Evolutionary conservation across 2,888 invertebrate species (phyloP).

Genomic region (Uloborus plumipes): DNA sequence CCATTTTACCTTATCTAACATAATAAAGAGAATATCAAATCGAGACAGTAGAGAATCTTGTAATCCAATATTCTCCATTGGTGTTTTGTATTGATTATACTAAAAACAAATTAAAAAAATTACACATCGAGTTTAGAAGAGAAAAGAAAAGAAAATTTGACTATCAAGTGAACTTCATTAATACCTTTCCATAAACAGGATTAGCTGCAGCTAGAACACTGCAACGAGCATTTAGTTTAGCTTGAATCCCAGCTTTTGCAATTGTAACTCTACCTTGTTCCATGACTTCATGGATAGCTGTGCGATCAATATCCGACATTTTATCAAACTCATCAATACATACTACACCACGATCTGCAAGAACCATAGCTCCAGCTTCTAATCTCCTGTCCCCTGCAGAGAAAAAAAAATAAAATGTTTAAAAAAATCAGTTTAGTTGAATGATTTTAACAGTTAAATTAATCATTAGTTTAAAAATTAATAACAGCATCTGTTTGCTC

Average conservation of each 20-base stretch:
- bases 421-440: neutral
- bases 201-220: conserved; percentile 99
- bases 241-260: conserved; percentile 98
- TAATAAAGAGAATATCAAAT: conserved; percentile 97
- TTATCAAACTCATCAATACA: conserved; percentile 99
- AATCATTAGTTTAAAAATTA: neutral
- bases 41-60: conserved; percentile 97
- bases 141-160: neutral
- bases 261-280: conserved; percentile 97
- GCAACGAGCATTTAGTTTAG: conserved; percentile 95
- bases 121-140: neutral
- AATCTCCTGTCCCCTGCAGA: conserved; percentile 76
- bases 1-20: conserved; percentile 84
- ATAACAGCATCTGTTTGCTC: too few species aligned
- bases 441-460: too few species aligned
- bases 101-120: conserved; percentile 71
- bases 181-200: conserved; percentile 94
- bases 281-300: conserved; percentile 99
- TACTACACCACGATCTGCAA: conserved; percentile 97
- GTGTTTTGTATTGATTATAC: conserved; percentile 99
- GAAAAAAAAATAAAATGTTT: neutral
- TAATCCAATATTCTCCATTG: conserved; percentile 99
- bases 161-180: conserved; percentile 65
- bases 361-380: conserved; percentile 99
- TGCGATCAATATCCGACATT: conserved; percentile 99